A percentile compares a stretch with the other conserved stretches of the same genome.
Conservation (phyloP, 1,140 invertebrate genomes). For the Tenebrio molitor region DNA sequence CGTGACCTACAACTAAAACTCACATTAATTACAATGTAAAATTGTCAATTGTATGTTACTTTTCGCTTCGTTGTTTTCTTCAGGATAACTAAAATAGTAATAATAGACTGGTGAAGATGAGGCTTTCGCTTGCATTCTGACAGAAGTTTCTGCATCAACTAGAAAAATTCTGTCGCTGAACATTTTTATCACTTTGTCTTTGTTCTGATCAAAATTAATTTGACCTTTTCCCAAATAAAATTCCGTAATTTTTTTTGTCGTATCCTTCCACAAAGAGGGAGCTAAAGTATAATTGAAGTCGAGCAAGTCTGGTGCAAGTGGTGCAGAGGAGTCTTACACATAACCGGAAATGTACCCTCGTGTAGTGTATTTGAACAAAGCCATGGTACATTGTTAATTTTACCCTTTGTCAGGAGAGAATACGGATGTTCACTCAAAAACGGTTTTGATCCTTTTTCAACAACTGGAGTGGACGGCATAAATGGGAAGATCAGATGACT, state of each 20-base stretch:
- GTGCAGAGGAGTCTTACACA: slow-evolving; percentile 65
- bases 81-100: slow-evolving; percentile 70
- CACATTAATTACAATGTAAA: not conserved
- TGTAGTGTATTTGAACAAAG: slow-evolving; percentile 61
- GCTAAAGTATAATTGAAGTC: not conserved
- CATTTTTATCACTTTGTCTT: slow-evolving; percentile 66
- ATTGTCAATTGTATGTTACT: not conserved
- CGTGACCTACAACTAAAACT: slow-evolving; percentile 29
- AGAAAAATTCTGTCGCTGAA: slow-evolving; percentile 73
- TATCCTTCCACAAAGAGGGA: slow-evolving; percentile 49
- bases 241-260: slow-evolving; percentile 68
- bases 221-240: slow-evolving; percentile 12
- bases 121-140: slow-evolving; percentile 69
- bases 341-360: slow-evolving; percentile 62
- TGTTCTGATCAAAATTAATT: slow-evolving; percentile 58
- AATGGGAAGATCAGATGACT: slow-evolving; percentile 60
- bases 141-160: slow-evolving; percentile 69
- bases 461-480: slow-evolving; percentile 58
- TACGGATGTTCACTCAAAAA: slow-evolving; percentile 71
- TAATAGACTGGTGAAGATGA: slow-evolving; percentile 72
- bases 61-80: not conserved
- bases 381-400: slow-evolving; percentile 65
- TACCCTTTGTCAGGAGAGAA: slow-evolving; percentile 67
- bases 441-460: slow-evolving; percentile 62
- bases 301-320: not conserved